Evolutionary conservation across 1,140 invertebrate genomes (phyloP).

Genomic region (Bombus impatiens): DNA sequence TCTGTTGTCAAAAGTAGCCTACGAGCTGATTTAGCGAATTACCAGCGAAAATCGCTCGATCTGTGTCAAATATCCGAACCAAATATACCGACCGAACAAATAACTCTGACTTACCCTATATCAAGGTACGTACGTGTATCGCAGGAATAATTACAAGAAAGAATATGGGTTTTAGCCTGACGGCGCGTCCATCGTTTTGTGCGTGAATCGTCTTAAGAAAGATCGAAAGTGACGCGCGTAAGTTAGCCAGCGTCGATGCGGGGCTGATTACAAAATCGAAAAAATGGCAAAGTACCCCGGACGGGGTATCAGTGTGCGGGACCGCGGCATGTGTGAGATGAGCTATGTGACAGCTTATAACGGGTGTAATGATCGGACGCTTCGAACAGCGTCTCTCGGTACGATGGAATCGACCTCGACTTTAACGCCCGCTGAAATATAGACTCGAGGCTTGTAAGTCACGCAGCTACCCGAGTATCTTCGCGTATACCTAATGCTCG

Average conservation of each 20-base stretch:
- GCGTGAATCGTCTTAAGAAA: neutral
- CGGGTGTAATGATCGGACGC: slow-evolving; percentile 60
- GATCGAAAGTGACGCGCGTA: slow-evolving; percentile 1
- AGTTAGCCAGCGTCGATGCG: slow-evolving; percentile 1
- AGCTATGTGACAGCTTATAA: slow-evolving; percentile 65
- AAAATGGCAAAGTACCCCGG: slow-evolving; percentile 7
- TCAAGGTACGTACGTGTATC: neutral
- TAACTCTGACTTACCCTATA: neutral
- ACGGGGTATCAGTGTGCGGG: neutral
- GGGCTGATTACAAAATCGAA: slow-evolving; percentile 31
- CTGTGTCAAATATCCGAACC: no score
- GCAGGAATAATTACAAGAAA: neutral
- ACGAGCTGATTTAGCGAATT: no score
- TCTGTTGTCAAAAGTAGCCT: no score
- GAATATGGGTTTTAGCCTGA: no score
- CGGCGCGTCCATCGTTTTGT: neutral
- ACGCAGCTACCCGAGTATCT: slow-evolving; percentile 27
- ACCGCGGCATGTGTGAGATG: slow-evolving; percentile 39
- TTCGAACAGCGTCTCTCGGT: slow-evolving; percentile 20
- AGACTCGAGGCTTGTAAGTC: slow-evolving; percentile 58
- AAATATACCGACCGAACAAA: neutral
- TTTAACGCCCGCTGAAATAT: slow-evolving; percentile 62
- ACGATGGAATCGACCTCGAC: slow-evolving; percentile 59
- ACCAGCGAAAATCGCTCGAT: no score
- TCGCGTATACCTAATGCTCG: slow-evolving; percentile 9